Evolutionary conservation across 2,797 vertebrate genomes (phyloP), one percentile per base, ranked within the genome.

Genomic region (Psittacula echo): DNA sequence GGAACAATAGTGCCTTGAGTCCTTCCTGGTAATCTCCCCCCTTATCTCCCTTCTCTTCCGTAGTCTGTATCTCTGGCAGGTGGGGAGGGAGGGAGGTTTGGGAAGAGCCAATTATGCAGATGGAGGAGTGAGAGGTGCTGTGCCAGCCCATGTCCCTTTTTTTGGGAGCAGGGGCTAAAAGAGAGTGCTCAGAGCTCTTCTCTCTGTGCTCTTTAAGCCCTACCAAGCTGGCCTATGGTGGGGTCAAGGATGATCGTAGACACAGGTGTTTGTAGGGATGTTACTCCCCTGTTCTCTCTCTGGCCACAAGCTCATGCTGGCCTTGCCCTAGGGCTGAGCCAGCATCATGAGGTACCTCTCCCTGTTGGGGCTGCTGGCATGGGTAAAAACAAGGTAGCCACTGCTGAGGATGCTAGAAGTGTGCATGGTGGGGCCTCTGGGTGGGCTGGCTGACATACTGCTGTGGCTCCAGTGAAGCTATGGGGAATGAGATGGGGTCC

Each of bases 21-120:
- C 62, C 47, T 89, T 32, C 32, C 7, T 0, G 10, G 50, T 96
- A 94, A 96, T 96, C 93, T 93, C 37, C 11, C 23, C 26, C 21
- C 91, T 97, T 96, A 96, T 96, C 95, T 96, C 61, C 64, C 18
- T 60, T 92, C 73, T 76, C 73, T 93, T 96, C 92, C 20, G 17
- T 45, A 67, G 60, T 53, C 50, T 89, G 61, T 87, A 13, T 95
- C 44, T 85, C 61, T n/a, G 44, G 41, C 64, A 76, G 73, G 73
- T 9, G 10, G 62, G 68, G 78, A 86, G 47, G 50, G 64, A 29
- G 71, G 86, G 86, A 87, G n/a, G 21, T 75, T 91, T 93, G 91
- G 85, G 77, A 75, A 90, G 92, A 78, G 76, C 24, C 23, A 45
- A 51, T 95, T 94, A 86, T 56, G 79, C 73, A 86, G 74, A 26